A percentile compares a stretch with the other conserved stretches of the same genome.
Evolutionary conservation across 2,797 vertebrate species (phyloP).

Genomic region (Acipenser transmontanus): DNA sequence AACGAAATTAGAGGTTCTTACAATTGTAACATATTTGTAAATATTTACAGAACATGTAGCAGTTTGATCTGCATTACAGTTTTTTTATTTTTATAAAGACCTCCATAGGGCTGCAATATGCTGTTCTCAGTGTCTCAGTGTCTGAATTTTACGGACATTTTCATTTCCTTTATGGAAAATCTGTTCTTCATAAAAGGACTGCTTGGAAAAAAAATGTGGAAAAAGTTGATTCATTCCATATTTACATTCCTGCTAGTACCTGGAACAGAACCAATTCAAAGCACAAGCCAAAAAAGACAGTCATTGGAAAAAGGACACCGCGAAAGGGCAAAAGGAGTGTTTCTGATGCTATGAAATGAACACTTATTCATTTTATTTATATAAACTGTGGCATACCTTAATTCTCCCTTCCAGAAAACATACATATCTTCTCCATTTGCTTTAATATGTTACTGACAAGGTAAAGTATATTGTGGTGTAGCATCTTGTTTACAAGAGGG

Average conservation of each 20-base stretch:
- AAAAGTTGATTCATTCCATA: constrained; percentile 79
- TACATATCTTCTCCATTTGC: no score
- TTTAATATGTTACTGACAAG: no score
- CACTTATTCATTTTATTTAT: no score
- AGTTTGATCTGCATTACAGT: constrained; percentile 52
- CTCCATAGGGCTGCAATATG: constrained; percentile 36
- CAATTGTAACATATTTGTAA: constrained; percentile 55
- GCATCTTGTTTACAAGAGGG: no score
- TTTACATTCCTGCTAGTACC: constrained; percentile 69
- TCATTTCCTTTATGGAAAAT: constrained; percentile 94
- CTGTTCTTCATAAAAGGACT: constrained; percentile 88
- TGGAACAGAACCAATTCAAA: constrained; percentile 63
- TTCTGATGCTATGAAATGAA: no score
- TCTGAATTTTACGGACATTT: constrained; percentile 83
- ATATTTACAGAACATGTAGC: constrained; percentile 62
- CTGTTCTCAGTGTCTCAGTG: constrained; percentile 72
- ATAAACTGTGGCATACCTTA: no score
- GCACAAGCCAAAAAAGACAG: constrained; percentile 51
- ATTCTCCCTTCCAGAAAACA: no score
- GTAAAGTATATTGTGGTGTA: no score
- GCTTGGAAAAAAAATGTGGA: constrained; percentile 67
- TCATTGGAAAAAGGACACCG: constrained; percentile 29
- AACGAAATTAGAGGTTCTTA: constrained; percentile 60
- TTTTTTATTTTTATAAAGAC: constrained; percentile 15
- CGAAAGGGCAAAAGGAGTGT: no score